These are phyloP conservation scores for Podocnemis expansa DNA, from an alignment of 2,113 vertebrate genomes.

Conservation along the genomic window DNA sequence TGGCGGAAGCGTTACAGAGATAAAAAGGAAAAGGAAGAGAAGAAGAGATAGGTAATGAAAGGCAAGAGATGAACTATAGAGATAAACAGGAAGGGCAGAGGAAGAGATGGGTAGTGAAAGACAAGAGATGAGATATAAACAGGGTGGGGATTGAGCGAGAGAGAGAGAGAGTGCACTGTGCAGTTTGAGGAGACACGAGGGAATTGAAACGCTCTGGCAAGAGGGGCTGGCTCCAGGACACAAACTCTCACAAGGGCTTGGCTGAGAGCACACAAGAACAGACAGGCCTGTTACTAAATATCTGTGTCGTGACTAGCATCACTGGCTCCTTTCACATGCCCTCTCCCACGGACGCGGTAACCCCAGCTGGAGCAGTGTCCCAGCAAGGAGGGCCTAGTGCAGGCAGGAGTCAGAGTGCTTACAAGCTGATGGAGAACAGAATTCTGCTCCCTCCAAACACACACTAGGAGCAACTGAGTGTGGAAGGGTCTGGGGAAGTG, in stretches of 20 bases:
- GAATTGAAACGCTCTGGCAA: not conserved
- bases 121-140: not conserved
- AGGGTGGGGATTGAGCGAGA: not conserved
- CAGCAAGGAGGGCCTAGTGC: not conserved
- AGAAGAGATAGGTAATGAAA: too few relatives aligned
- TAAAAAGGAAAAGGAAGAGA: too few relatives aligned
- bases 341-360: not conserved
- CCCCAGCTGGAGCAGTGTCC: not conserved
- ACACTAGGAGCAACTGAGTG: not conserved
- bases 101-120: too few relatives aligned
- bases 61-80: too few relatives aligned
- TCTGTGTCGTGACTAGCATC: not conserved
- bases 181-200: not conserved
- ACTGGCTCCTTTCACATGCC: constrained; percentile 39
- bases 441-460: not conserved
- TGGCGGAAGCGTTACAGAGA: too few relatives aligned
- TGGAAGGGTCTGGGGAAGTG: not conserved
- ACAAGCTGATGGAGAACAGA: not conserved
- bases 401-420: not conserved
- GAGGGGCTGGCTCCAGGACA: not conserved
- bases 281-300: not conserved
- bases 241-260: not conserved
- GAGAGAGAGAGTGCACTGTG: not conserved
- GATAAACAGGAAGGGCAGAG: not conserved
- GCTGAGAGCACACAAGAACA: not conserved